A percentile compares a stretch with the other conserved stretches of the same genome.
These are phyloP conservation scores for Drosophila carrolli DNA, from an alignment of 1,140 invertebrate species.

Conservation along the genomic window DNA sequence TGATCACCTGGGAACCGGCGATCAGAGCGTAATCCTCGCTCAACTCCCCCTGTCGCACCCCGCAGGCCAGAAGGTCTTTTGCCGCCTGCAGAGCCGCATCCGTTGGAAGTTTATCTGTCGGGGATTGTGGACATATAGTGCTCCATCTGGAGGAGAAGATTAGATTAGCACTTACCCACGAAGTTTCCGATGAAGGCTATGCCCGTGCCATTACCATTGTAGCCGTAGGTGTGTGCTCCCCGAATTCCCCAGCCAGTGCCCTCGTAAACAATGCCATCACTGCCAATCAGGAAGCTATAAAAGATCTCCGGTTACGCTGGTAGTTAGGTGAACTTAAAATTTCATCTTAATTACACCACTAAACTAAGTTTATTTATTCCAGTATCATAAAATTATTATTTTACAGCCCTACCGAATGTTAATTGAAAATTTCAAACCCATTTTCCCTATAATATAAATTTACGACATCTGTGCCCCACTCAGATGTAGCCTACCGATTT, in stretches of 20 bases:
- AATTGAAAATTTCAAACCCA: too few relatives aligned
- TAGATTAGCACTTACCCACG: conserved; percentile 84
- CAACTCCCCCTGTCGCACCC: conserved; percentile 86
- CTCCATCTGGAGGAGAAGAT: neutral
- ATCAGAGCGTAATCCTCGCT: conserved; percentile 87
- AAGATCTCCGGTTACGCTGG: neutral
- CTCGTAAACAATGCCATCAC: conserved; percentile 91
- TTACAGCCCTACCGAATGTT: too few relatives aligned
- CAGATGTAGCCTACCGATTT: too few relatives aligned
- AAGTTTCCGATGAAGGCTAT: conserved; percentile 91
- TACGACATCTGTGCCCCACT: too few relatives aligned
- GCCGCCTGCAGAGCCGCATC: conserved; percentile 86
- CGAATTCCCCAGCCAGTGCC: conserved; percentile 90
- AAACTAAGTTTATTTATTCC: too few relatives aligned
- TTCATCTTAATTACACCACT: too few relatives aligned
- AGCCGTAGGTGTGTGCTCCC: conserved; percentile 89
- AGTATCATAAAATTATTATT: neutral
- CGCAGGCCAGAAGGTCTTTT: conserved; percentile 87
- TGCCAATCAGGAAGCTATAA: conserved; percentile 90
- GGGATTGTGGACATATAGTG: neutral
- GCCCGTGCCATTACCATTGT: conserved; percentile 88
- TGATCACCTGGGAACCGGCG: conserved; percentile 87
- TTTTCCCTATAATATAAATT: too few relatives aligned
- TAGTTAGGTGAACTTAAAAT: too few relatives aligned
- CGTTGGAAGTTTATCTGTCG: conserved; percentile 86